Evolutionary conservation across 1,140 invertebrate species (phyloP).

Genomic region (Melanaphis sacchari): DNA sequence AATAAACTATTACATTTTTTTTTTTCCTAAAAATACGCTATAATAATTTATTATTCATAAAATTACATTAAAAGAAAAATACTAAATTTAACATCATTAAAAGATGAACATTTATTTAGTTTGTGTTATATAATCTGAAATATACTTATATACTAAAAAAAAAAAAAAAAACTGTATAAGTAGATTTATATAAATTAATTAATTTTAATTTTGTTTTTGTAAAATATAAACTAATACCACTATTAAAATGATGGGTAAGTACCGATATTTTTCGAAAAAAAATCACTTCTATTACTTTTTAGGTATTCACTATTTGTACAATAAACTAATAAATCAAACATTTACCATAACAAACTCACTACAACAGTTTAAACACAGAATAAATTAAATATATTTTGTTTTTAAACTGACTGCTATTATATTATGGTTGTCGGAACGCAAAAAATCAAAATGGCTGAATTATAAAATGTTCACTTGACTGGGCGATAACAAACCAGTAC

Average conservation of each 20-base stretch:
- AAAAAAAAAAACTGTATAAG: too few relatives aligned
- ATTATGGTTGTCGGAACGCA: neutral
- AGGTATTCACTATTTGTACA: neutral
- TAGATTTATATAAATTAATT: too few relatives aligned
- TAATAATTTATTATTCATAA: too few relatives aligned
- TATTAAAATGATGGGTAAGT: neutral
- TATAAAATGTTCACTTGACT: neutral
- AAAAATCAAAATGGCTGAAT: neutral
- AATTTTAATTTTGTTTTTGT: too few relatives aligned
- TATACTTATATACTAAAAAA: too few relatives aligned
- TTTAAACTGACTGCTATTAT: too few relatives aligned
- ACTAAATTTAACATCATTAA: neutral
- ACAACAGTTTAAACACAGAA: neutral
- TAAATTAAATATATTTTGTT: neutral
- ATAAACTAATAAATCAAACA: neutral
- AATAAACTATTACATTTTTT: neutral
- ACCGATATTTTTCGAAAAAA: neutral
- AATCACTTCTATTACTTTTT: neutral
- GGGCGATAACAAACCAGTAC: neutral
- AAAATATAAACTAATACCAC: too few relatives aligned
- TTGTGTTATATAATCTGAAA: too few relatives aligned
- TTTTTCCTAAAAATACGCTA: too few relatives aligned
- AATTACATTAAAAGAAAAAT: too few relatives aligned
- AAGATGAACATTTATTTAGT: neutral
- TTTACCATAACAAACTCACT: neutral